Conservation (phyloP, 1,140 invertebrate genomes). For the Drosophila subpulchrella region DNA sequence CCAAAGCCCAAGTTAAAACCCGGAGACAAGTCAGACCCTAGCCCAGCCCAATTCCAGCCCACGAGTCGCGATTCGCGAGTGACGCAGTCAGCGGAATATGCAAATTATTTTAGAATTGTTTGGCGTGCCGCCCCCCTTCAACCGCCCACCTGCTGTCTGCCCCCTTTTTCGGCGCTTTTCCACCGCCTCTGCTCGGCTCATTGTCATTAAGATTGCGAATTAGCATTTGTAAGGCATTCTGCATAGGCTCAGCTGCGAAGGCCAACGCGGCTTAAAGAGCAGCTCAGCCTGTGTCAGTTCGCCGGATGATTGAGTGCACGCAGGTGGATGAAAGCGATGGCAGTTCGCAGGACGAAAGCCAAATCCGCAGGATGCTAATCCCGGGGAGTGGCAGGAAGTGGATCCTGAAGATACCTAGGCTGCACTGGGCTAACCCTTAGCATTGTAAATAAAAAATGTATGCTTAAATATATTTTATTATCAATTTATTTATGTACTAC, state of each 20-base stretch:
- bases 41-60: constrained; percentile 20
- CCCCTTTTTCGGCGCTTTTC: neutral
- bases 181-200: constrained; percentile 16
- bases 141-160: constrained; percentile 26
- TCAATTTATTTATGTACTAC: too few relatives aligned
- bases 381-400: neutral
- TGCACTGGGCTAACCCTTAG: neutral
- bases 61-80: constrained; percentile 17
- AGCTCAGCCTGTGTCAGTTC: constrained; percentile 40
- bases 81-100: constrained; percentile 52
- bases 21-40: constrained; percentile 1
- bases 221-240: constrained; percentile 68
- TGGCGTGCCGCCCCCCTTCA: constrained; percentile 2
- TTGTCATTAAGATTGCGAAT: constrained; percentile 72
- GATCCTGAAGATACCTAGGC: neutral
- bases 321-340: constrained; percentile 3
- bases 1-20: neutral
- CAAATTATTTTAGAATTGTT: constrained; percentile 67
- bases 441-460: too few relatives aligned
- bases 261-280: constrained; percentile 43
- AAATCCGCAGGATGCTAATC: neutral
- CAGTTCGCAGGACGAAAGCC: neutral
- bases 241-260: constrained; percentile 50
- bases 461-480: too few relatives aligned
- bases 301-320: constrained; percentile 50